Evolutionary conservation across 2,797 vertebrate genomes (phyloP), one percentile per base, ranked within the genome.

Genomic region (Ibycter americanus): DNA sequence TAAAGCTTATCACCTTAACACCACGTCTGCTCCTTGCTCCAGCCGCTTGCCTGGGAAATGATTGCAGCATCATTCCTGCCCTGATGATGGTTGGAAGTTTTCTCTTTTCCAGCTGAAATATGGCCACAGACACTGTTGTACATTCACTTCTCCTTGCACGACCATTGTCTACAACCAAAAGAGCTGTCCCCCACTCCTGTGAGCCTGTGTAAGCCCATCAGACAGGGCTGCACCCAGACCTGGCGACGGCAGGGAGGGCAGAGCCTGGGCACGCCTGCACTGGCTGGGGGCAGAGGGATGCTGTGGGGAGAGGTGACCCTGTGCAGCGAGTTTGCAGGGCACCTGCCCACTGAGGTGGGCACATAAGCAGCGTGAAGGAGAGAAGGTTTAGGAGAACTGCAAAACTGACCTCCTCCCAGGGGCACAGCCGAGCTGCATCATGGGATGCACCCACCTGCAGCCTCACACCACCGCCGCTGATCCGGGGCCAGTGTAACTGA

Each of bases 311-410:
- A 40, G 12, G 1, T 34, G 44, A 49, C 15, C 40, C 51, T 62
- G 12, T 0, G 3, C 14, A 32, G 11, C 17, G 22, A n/a, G 13
- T 56, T 78, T 18, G 0, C 22, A 20, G n/a, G 58, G 55, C 58
- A 67, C 14, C 36, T 56, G 38, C 12, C 31, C 38, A 18, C 71
- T 1, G 23, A 52, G 46, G 19, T 14, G 74, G 8, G 3, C 40
- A 36, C 0, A 0, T 4, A 23, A 78, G 29, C 21, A 38, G 16
- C 0, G 23, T 1, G 0, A 22, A 56, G 22, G 22, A 61, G 6
- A 51, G 27, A 34, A 5, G 13, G 3, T 26, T 15, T 79, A 54
- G 20, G 40, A 36, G 7, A 58, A 7, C 40, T 29, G 55, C 49
- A 56, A 7, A 40, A 4, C 14, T 10, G 4, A 10, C 10, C 18